phyloP scores from a whole-genome alignment of 2,888 invertebrate genomes.

The Hirtodrosophila cameraria region DNA sequence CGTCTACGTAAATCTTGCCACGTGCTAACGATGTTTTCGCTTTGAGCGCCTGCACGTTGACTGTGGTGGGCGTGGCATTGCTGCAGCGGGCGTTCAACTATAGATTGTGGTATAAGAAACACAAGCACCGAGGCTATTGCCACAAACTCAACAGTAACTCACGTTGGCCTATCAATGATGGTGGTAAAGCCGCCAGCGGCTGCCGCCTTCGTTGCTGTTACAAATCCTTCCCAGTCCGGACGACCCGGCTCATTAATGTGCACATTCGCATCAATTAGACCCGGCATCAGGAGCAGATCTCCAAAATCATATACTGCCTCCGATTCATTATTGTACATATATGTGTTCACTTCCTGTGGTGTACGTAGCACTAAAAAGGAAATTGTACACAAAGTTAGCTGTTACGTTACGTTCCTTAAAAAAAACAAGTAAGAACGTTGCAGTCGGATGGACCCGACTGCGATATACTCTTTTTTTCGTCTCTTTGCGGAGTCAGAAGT shows the following conservation, averaged over 20 bases:
- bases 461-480: too few species aligned
- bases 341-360: conserved; percentile 84
- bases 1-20: conserved; percentile 87
- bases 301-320: conserved; percentile 86
- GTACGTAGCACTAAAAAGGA: conserved; percentile 84
- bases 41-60: conserved; percentile 86
- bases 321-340: conserved; percentile 84
- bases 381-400: too few species aligned
- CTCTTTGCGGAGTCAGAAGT: too few species aligned
- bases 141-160: conserved; percentile 33
- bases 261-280: conserved; percentile 89
- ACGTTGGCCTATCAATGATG: conserved; percentile 90
- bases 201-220: conserved; percentile 89
- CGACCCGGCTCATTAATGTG: conserved; percentile 90
- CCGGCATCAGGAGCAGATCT: conserved; percentile 87
- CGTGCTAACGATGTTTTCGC: conserved; percentile 86
- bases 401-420: too few species aligned
- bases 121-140: background rate
- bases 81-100: conserved; percentile 81
- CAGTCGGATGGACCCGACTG: too few species aligned
- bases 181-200: conserved; percentile 90
- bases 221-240: conserved; percentile 89
- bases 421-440: too few species aligned
- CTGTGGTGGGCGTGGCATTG: conserved; percentile 90
- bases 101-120: conserved; percentile 2